Base-by-base conservation (phyloP, 2,888 invertebrate genomes). In the Harmothoe impar region DNA sequence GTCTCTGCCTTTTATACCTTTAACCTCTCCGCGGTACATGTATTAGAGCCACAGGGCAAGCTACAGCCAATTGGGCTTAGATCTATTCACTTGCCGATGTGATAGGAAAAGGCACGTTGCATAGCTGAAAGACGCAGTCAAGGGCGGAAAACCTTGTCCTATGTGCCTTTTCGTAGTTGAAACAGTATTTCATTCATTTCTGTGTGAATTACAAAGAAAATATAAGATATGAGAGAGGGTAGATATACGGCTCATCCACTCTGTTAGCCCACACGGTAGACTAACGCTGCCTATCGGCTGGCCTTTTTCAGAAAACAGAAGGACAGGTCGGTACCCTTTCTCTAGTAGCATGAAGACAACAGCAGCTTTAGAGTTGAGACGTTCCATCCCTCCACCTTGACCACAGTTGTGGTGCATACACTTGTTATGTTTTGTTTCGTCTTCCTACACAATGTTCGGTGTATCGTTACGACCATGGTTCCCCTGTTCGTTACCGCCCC, bases 311-410 rank as follows among this genome's bases (percentile, higher is more conserved):
- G 86, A 54, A 86, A 86, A 86, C 86, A 86, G 52, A 86, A 86
- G 86, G 86, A 86, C 52, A 86, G 86, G 86, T 86, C 25, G 52
- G 86, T 86, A 86, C 25, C 86, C 12, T 86, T 86, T 54, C 54
- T 86, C 29, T 86, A 54, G 54, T 86, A 86, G 86, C 86, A 86
- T 86, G 86, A 52, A 84, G 86, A 86, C 23, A 72, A 72, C 81
- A 43, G 81, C 20, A 15, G 81, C 43, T 81, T 35, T 81, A 81
- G 81, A 81, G 81, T 81, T 81, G 81, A 81, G 35, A 43, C 10
- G 81, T 81, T 33, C 43, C 81, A 72, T 29, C 72, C 72, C 29
- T 72, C 29, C 29, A 62, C 72, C 43, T 43, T 43, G 43, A 29
- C 72, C 29, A 72, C 72, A 72, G 72, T 72, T 72, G 72, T 72